phyloP scores from a whole-genome alignment of 2,113 vertebrate genomes.

The Paradoxurus hermaphroditus region DNA sequence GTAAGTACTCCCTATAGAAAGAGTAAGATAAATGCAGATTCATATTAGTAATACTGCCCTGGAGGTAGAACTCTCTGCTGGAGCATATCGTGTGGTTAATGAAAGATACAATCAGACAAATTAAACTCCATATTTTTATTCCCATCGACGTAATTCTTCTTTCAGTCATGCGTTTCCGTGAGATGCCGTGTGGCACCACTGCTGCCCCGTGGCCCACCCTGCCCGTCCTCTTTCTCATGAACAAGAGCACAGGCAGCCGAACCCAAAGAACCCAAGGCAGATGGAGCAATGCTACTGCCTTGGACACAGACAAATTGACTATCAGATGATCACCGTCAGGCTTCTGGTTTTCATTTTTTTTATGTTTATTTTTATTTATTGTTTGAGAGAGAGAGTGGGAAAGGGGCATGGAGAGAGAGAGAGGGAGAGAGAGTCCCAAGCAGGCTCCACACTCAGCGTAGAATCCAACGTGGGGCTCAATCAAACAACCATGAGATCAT shows the following conservation, averaged over 20 bases:
- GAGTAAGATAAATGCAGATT: neutral
- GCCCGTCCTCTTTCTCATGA: neutral
- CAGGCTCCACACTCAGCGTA: no score
- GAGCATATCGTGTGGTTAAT: conserved; percentile 34
- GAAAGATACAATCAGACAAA: conserved; percentile 29
- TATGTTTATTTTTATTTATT: no score
- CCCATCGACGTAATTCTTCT: neutral
- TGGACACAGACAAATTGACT: neutral
- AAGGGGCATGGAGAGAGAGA: no score
- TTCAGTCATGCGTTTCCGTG: neutral
- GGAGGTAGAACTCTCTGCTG: neutral
- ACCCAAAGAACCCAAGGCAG: neutral
- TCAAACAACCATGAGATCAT: no score
- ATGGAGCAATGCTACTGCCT: accelerated
- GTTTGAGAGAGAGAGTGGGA: no score
- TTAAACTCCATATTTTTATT: conserved; percentile 36
- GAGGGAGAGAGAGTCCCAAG: no score
- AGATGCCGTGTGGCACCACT: neutral
- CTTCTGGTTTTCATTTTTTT: no score
- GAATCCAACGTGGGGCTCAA: no score
- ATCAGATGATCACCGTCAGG: neutral
- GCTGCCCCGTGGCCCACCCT: neutral
- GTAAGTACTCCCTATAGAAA: neutral
- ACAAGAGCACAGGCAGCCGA: neutral
- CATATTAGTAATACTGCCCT: neutral